Conservation (phyloP, 2,888 invertebrate species). For the Megamerina dolium region DNA sequence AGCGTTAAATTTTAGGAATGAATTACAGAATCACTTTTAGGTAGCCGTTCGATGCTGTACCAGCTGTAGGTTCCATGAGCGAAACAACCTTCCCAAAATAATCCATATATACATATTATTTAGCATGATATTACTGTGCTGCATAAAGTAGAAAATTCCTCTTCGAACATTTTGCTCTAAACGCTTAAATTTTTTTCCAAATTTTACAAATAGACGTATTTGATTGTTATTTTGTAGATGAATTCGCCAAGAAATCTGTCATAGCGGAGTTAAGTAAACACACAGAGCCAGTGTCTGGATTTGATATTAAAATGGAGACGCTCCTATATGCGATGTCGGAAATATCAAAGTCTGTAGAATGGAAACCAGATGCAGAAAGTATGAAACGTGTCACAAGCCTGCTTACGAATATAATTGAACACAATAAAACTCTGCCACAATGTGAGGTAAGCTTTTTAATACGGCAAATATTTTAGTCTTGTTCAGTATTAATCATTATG, state of each 20-base stretch:
- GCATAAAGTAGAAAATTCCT: no score
- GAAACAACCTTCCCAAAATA: no score
- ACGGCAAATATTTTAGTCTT: background rate
- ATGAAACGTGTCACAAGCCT: constrained; percentile 2
- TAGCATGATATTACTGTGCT: no score
- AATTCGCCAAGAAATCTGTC: constrained; percentile 25
- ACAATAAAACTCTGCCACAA: constrained; percentile 16
- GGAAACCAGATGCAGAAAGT: constrained; percentile 2
- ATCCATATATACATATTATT: background rate
- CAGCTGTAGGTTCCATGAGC: no score
- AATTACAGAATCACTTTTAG: no score
- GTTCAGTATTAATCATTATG: background rate
- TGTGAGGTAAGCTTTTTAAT: constrained; percentile 19
- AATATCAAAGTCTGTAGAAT: constrained; percentile 19
- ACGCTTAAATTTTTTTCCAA: no score
- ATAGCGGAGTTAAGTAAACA: constrained; percentile 20
- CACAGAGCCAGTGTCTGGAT: constrained; percentile 20
- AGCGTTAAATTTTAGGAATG: no score
- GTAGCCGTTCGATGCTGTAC: no score
- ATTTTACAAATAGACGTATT: no score
- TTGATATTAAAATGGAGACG: constrained; percentile 26
- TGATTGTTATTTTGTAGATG: constrained; percentile 22
- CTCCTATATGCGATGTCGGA: constrained; percentile 25
- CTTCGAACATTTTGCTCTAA: no score
- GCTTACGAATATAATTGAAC: constrained; percentile 1